Evolutionary conservation across 1,140 invertebrate species (phyloP), one percentile per base, ranked within the genome.

Genomic region (Danaus melanippus): DNA sequence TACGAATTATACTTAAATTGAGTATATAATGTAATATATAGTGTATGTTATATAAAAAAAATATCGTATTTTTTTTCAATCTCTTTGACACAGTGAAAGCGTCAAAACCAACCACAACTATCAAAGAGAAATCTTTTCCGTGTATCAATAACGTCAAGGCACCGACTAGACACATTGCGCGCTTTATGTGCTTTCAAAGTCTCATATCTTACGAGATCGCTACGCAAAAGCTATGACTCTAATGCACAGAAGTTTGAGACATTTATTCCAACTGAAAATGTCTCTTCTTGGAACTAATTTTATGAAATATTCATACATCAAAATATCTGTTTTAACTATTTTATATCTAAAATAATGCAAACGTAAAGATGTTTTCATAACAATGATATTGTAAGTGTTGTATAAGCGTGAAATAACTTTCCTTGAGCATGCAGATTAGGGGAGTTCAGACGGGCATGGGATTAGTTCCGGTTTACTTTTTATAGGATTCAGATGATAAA

Each of bases 121-220:
- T 88, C 84, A 87, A 88, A 87, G 82, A 84, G 85, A 88, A 86
- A 88, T 88, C 84, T 87, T 88, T 88, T 88, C 85, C 86, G 77
- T 88, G 86, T 88, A 85, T 80, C 83, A 87, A 86, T 88, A 87
- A 87, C 83, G 83, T 69, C 70, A 69, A 67, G 67, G 67, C 75
- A 65, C 64, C 73, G 70, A 71, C 74, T 58, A 74, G 67, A 77
- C 77, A 72, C 71, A 78, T 75, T 73, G 69, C 55, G 60, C 61
- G 62, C 56, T 62, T 78, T 67, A 67, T 67, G 64, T 56, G 42
- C 48, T 56, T 53, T 57, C 60, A 55, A 53, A 48, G 48, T 56
- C 46, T 49, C 46, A 55, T 60, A 63, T 55, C 53, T 50, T 42
- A 59, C 52, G 50, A 42, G 56, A 48, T 61, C 49, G 17, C 39